Evolutionary conservation across 2,888 invertebrate genomes (phyloP).

Genomic region (Invenusta paracnida): DNA sequence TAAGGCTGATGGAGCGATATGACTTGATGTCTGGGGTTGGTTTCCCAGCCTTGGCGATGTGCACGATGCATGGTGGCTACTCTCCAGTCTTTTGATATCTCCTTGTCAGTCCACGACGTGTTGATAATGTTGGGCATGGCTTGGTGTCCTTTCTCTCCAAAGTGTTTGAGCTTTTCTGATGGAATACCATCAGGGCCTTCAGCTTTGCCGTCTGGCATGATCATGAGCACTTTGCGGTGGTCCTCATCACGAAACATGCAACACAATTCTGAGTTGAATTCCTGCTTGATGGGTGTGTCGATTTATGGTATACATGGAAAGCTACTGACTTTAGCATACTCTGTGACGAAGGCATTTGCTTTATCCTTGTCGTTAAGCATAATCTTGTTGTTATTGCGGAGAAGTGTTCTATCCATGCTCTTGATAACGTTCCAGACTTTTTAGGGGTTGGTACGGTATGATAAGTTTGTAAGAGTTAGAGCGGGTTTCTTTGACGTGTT

Average conservation of each 20-base stretch:
- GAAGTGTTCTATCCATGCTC: too few species aligned
- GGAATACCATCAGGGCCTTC: background rate
- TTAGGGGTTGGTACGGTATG: too few species aligned
- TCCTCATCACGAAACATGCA: background rate
- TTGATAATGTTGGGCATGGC: background rate
- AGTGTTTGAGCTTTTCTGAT: background rate
- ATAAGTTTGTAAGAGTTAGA: too few species aligned
- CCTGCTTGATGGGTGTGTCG: too few species aligned
- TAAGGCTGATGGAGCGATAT: background rate
- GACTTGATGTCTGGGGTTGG: background rate
- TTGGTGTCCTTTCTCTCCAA: background rate
- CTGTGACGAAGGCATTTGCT: too few species aligned
- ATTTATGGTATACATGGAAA: too few species aligned
- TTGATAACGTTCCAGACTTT: too few species aligned
- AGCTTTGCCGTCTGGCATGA: background rate
- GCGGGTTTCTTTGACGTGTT: too few species aligned
- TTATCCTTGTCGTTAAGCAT: too few species aligned
- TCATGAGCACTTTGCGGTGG: background rate
- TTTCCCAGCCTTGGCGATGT: background rate
- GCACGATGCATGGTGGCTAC: background rate
- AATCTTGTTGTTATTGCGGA: too few species aligned
- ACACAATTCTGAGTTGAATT: background rate
- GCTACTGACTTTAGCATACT: too few species aligned
- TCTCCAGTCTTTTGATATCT: background rate
- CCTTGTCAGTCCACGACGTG: background rate